Percentiles rank a stretch among this genome's conserved stretches.
phyloP scores from a whole-genome alignment of 2,888 invertebrate genomes.

The Malthinus seriepunctatus region DNA sequence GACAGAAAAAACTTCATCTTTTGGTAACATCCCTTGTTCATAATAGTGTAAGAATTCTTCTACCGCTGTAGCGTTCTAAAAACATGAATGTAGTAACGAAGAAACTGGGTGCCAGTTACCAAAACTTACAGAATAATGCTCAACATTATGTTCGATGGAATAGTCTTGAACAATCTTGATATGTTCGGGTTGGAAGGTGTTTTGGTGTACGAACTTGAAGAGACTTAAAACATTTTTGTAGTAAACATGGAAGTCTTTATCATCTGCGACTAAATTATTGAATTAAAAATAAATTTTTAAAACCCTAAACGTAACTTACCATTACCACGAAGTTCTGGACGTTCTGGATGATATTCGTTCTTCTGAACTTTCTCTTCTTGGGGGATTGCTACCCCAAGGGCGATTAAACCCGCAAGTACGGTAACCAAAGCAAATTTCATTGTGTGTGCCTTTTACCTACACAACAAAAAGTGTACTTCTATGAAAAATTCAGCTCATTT shows the following conservation, averaged over 20 bases:
- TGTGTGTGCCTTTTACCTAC: constrained; percentile 27
- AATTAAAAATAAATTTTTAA: constrained; percentile 19
- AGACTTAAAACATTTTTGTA: constrained; percentile 47
- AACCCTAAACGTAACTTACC: constrained; percentile 44
- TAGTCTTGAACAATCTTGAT: constrained; percentile 62
- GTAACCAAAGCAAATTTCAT: constrained; percentile 27
- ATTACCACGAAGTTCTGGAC: constrained; percentile 49
- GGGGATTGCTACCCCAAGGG: constrained; percentile 47
- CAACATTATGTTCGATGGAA: constrained; percentile 49
- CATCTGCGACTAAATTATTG: background rate
- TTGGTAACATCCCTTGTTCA: constrained; percentile 61
- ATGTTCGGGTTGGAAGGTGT: constrained; percentile 47
- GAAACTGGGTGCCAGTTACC: background rate
- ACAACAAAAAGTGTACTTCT: constrained; percentile 10
- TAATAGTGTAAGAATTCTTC: constrained; percentile 61
- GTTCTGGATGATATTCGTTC: constrained; percentile 34
- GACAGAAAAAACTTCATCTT: constrained; percentile 64
- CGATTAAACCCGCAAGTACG: constrained; percentile 25
- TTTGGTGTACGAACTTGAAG: constrained; percentile 43
- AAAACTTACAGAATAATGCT: constrained; percentile 48
- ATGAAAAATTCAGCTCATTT: background rate
- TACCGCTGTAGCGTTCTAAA: constrained; percentile 61
- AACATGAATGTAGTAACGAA: constrained; percentile 23
- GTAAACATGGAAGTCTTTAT: constrained; percentile 26
- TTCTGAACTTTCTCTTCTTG: constrained; percentile 29